Evolutionary conservation across 2,113 vertebrate species (phyloP).

Genomic region (Muscicapa adusta): DNA sequence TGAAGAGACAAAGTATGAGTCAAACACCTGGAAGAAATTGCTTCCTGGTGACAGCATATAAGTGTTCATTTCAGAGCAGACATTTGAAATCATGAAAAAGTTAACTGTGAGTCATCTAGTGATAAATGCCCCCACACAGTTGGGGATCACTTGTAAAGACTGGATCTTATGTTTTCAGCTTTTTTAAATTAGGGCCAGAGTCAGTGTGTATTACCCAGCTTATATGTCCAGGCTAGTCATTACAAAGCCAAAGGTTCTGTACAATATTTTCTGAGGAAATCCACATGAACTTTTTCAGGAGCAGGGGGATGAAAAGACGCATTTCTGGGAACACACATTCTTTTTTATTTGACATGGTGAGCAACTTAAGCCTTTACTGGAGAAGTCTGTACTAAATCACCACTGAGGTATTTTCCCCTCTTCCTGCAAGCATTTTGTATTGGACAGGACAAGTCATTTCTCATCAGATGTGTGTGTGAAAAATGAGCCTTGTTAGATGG

Average conservation of each 20-base stretch:
- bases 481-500: not conserved
- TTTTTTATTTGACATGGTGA: not conserved
- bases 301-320: not conserved
- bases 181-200: not conserved
- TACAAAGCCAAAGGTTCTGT: not conserved
- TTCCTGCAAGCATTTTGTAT: not conserved
- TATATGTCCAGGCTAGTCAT: not conserved
- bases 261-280: not conserved
- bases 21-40: conserved; percentile 45
- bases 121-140: not conserved
- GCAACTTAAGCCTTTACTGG: not conserved
- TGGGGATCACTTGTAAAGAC: not conserved
- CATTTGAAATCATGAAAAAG: not conserved
- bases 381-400: not conserved
- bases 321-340: not conserved
- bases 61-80: not conserved
- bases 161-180: not conserved
- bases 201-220: not conserved
- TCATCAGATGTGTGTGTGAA: not conserved
- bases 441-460: not conserved
- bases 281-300: not conserved
- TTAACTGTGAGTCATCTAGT: not conserved
- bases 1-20: not conserved
- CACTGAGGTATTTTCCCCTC: not conserved
- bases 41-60: not conserved